Evolutionary conservation across 2,797 vertebrate genomes (phyloP).

Genomic region (Microcaecilia unicolor): DNA sequence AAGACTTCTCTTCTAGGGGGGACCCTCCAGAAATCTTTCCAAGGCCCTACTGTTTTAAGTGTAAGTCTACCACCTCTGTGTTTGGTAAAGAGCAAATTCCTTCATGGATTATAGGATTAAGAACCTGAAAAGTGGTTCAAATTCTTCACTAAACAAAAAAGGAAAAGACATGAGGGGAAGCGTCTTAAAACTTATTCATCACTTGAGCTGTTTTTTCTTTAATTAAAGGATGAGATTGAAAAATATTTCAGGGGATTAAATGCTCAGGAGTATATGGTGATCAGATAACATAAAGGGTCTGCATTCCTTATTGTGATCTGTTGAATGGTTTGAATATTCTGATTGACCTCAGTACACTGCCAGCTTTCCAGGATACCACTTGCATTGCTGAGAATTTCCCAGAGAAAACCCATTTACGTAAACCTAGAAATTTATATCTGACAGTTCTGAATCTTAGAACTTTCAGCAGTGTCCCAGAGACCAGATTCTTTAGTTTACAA

Average conservation of each 20-base stretch:
- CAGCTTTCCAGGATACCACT: too few species aligned
- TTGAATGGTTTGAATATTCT: constrained; percentile 19
- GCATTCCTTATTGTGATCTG: constrained; percentile 41
- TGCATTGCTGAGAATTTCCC: too few species aligned
- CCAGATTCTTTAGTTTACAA: too few species aligned
- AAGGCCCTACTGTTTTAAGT: constrained; percentile 40
- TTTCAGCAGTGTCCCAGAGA: too few species aligned
- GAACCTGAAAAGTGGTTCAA: constrained; percentile 71
- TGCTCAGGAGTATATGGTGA: constrained; percentile 39
- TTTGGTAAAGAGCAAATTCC: constrained; percentile 67
- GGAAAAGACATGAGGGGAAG: constrained; percentile 45
- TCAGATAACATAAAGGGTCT: constrained; percentile 40
- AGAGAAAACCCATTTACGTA: too few species aligned
- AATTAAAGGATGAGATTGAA: constrained; percentile 79
- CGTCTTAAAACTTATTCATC: constrained; percentile 47
- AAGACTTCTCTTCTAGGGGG: constrained; percentile 22
- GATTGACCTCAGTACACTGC: not conserved
- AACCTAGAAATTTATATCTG: too few species aligned
- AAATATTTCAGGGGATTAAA: constrained; percentile 77
- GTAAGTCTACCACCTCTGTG: constrained; percentile 41
- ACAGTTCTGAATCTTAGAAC: too few species aligned
- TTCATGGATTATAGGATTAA: constrained; percentile 77
- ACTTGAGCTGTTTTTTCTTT: constrained; percentile 56
- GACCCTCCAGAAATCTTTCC: constrained; percentile 25
- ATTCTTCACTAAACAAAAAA: constrained; percentile 65